Evolutionary conservation across 2,113 vertebrate genomes (phyloP), one percentile per base, ranked within the genome.

Genomic region (Hydropotes inermis): DNA sequence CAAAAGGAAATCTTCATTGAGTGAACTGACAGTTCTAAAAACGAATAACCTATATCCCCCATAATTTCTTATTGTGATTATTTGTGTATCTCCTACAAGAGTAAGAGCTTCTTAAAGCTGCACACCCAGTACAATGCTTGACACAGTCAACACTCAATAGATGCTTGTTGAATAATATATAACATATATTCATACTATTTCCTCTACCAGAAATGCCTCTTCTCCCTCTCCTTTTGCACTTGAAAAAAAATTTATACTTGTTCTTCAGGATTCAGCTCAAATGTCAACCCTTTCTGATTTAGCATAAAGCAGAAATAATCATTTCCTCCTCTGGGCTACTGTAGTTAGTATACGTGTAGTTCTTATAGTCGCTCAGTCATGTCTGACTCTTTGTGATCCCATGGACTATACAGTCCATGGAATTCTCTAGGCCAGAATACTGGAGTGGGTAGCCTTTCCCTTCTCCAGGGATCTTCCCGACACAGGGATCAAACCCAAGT

Each of bases 181-280:
- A 67, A 81, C 52, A 95, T 55, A 93, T 1, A 82, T 60, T 86
- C 23, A 89, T 89, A 13, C 36, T 93, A 33, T 94, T 78, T 79
- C 28, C 43, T 84, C 21, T 94, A 45, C 74, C 43, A 91, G n/a
- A 94, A 91, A 91, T 74, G 50, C n/a, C 82, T 87, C 83, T 91
- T 92, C 9, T 76, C 23, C 17, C 11, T 33, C 33, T 85, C 16
- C 30, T 64, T 93, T 76, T 74, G 33, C 23, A 79, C 12, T n/a
- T 74, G 39, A 87, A 94, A 88, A 74, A 95, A 89, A 5, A 21
- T 70, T 43, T 76, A 89, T 30, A 93, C 28, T 86, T 90, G 28
- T 64, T n/a, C 55, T 91, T 78, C 33, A 91, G 39, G 28, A n/a
- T 97, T 89, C 50, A 93, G 28, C 27, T 91, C 74, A 95, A 97